Conservation (phyloP, 2,113 vertebrate genomes). For the Telmatochromis brichardi region DNA sequence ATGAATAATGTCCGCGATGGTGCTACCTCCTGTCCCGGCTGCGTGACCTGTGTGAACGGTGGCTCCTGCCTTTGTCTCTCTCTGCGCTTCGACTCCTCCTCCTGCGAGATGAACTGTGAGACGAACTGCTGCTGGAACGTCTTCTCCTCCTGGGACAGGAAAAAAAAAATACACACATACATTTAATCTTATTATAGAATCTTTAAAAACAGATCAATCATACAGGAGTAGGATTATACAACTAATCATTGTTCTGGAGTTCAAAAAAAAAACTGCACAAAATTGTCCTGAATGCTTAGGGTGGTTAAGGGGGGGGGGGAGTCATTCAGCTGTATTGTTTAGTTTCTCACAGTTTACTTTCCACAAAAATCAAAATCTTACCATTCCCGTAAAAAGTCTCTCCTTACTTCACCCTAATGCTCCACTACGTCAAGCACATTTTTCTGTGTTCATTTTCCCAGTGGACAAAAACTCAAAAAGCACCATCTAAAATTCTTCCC, state of each 20-base stretch:
- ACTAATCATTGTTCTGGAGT: neutral
- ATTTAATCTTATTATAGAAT: neutral
- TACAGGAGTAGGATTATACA: neutral
- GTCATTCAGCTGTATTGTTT: neutral
- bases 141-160: constrained; percentile 74
- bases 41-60: constrained; percentile 81
- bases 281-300: neutral
- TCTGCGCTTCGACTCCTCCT: constrained; percentile 84
- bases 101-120: constrained; percentile 82
- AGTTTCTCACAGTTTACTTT: neutral
- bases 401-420: neutral
- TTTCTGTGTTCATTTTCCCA: neutral
- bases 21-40: constrained; percentile 85
- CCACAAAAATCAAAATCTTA: neutral
- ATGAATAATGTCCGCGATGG: neutral
- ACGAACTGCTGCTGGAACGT: constrained; percentile 91
- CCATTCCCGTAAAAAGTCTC: neutral
- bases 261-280: neutral
- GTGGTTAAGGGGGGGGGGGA: neutral
- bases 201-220: neutral
- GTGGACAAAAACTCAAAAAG: neutral
- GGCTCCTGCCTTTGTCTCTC: constrained; percentile 80
- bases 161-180: neutral
- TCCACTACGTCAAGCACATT: neutral
- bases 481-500: neutral